These are phyloP conservation scores for Scortum barcoo DNA, from an alignment of 2,113 vertebrate species.

Conservation along the genomic window DNA sequence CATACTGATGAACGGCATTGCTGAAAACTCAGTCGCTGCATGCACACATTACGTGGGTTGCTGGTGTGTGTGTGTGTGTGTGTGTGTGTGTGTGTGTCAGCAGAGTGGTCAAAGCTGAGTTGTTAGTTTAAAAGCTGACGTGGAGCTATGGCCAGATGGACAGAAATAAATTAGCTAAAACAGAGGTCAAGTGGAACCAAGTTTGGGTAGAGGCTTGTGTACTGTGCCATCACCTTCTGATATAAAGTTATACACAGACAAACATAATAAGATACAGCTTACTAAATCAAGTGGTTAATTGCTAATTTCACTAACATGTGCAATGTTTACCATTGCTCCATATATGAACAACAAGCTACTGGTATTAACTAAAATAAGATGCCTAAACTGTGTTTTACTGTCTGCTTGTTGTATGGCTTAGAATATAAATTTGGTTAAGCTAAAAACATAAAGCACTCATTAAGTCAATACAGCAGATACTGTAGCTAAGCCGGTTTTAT, in stretches of 20 bases:
- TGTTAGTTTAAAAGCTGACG: constrained; percentile 57
- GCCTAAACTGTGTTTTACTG: background rate
- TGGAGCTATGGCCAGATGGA: constrained; percentile 48
- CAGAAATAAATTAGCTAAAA: constrained; percentile 39
- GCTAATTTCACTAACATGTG: background rate
- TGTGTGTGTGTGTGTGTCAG: constrained; percentile 37
- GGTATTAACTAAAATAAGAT: background rate
- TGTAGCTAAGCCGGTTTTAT: background rate
- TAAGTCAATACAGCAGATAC: background rate
- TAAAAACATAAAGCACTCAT: background rate
- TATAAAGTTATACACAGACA: background rate
- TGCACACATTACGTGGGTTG: constrained; percentile 16
- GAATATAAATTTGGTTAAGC: background rate
- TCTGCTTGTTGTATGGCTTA: background rate
- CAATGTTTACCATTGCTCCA: too few species aligned
- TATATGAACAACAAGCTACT: background rate
- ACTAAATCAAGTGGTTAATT: background rate
- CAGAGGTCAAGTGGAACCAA: constrained; percentile 36
- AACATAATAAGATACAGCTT: background rate
- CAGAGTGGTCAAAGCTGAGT: constrained; percentile 55
- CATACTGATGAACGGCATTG: constrained; percentile 26
- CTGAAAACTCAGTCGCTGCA: constrained; percentile 40
- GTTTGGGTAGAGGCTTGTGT: background rate
- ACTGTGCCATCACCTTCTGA: constrained; percentile 1
- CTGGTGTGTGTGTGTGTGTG: background rate